A percentile compares a stretch with the other conserved stretches of the same genome.
Conservation (phyloP, 2,888 invertebrate genomes). For the Osmoderma eremita region DNA sequence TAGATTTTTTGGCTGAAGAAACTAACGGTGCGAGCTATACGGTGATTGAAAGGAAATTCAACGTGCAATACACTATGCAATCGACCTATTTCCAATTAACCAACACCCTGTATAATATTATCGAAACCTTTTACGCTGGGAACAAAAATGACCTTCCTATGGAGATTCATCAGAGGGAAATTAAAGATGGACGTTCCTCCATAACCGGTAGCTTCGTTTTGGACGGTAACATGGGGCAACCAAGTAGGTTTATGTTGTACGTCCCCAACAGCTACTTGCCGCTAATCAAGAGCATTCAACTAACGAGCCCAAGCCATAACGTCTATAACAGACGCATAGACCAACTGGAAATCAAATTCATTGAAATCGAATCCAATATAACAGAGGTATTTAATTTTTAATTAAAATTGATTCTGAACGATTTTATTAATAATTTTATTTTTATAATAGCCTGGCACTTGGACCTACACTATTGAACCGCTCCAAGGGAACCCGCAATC, state of each 20-base stretch:
- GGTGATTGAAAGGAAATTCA: slow-evolving; percentile 66
- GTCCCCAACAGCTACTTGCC: slow-evolving; percentile 67
- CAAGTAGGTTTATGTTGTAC: slow-evolving; percentile 66
- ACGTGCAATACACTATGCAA: slow-evolving; percentile 65
- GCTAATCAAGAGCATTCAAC: slow-evolving; percentile 64
- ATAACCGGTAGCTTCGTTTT: slow-evolving; percentile 68
- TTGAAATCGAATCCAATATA: slow-evolving; percentile 65
- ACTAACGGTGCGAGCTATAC: slow-evolving; percentile 65
- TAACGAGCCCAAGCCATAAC: slow-evolving; percentile 66
- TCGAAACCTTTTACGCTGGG: slow-evolving; percentile 64
- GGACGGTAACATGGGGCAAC: slow-evolving; percentile 66
- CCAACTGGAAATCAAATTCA: slow-evolving; percentile 65
- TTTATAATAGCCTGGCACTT: slow-evolving; percentile 65
- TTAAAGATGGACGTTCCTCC: slow-evolving; percentile 61
- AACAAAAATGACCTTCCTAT: slow-evolving; percentile 63
- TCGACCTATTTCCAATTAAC: slow-evolving; percentile 68
- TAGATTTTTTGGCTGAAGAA: slow-evolving; percentile 64
- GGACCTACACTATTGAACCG: slow-evolving; percentile 70
- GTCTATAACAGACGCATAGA: slow-evolving; percentile 65
- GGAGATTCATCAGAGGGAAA: slow-evolving; percentile 67
- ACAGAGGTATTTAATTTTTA: slow-evolving; percentile 61
- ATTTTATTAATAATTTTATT: slow-evolving; percentile 25
- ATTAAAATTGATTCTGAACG: background rate
- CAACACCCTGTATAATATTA: slow-evolving; percentile 65
- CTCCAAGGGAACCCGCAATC: slow-evolving; percentile 70